Evolutionary conservation across 1,140 invertebrate species (phyloP), one percentile per base, ranked within the genome.

Genomic region (Drosophila watanabei): DNA sequence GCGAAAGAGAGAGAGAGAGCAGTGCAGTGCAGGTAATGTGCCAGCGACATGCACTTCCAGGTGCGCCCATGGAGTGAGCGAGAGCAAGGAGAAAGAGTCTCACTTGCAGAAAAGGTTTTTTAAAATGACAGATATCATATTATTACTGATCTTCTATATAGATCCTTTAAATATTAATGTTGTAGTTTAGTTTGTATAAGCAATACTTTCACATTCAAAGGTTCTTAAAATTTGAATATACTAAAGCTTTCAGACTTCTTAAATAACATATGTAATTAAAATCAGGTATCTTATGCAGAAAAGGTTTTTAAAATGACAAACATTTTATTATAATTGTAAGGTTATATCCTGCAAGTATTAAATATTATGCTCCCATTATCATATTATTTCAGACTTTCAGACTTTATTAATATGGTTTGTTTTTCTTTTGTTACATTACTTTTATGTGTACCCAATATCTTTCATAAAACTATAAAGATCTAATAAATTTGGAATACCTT

Each of bases 31-130:
- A 76, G 75, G 83, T 91, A 91, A 91, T 91, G 87, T 79, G 37
- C 69, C 61, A 49, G 69, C 80, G 75, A 91, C 89, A 92, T 89
- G 90, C 89, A 92, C 75, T 64, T 61, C 56, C 56, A 66, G 63
- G 68, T 46, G 62, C 18, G 35, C 24, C 52, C 35, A 56, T 58
- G 43, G 39, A 68, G 66, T 41, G 49, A 51, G 48, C 8, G 46
- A 76, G 72, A 10, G 28, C 20, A 6, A 11, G 18, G 30, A 18
- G 5, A 24, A 3, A 24, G 39, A 37, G 30, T 10, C 35, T 16
- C 37, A 73, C 37, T 72, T 5, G 4, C 32, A 69, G 20, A 28
- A 70, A 66, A 52, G 9, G 33, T 28, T 28, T 24, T 6, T 30
- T 2, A 32, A 28, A 43, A n/a, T 30, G 0, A 4, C 16, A 16